Percentiles rank a stretch among this genome's conserved stretches.
phyloP scores from a whole-genome alignment of 2,888 invertebrate genomes.

The Matsumyia berberina region DNA sequence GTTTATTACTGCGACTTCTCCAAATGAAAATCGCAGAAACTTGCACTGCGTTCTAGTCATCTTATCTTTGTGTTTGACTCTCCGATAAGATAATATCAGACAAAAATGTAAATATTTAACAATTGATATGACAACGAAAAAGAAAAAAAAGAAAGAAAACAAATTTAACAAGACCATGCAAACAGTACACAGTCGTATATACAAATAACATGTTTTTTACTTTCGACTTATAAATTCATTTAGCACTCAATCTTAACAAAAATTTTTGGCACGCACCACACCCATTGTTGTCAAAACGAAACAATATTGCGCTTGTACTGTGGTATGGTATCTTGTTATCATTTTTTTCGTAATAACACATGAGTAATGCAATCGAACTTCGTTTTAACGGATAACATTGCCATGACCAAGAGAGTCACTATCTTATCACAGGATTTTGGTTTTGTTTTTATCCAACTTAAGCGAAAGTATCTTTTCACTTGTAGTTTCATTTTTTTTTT shows the following conservation, averaged over 20 bases:
- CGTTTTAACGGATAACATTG: neutral
- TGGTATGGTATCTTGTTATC: neutral
- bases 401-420: slow-evolving; percentile 1
- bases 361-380: slow-evolving; percentile 2
- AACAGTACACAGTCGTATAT: neutral
- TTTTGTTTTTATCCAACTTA: slow-evolving; percentile 9
- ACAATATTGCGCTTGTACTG: slow-evolving; percentile 2
- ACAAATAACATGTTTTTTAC: too few relatives aligned
- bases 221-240: too few relatives aligned
- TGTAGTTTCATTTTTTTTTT: neutral
- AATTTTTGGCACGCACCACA: neutral
- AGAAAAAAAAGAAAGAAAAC: neutral
- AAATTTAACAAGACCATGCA: neutral
- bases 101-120: slow-evolving; percentile 26
- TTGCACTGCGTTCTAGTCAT: neutral
- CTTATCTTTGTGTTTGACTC: slow-evolving; percentile 9
- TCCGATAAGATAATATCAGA: slow-evolving; percentile 36
- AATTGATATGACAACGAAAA: slow-evolving; percentile 10
- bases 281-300: neutral
- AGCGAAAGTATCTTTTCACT: slow-evolving; percentile 13
- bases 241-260: neutral
- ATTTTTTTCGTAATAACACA: slow-evolving; percentile 1
- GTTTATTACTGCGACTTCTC: neutral
- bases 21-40: slow-evolving; percentile 13
- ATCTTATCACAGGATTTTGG: slow-evolving; percentile 23